phyloP scores from a whole-genome alignment of 2,797 vertebrate species.

The Halcyon smyrnensis region DNA sequence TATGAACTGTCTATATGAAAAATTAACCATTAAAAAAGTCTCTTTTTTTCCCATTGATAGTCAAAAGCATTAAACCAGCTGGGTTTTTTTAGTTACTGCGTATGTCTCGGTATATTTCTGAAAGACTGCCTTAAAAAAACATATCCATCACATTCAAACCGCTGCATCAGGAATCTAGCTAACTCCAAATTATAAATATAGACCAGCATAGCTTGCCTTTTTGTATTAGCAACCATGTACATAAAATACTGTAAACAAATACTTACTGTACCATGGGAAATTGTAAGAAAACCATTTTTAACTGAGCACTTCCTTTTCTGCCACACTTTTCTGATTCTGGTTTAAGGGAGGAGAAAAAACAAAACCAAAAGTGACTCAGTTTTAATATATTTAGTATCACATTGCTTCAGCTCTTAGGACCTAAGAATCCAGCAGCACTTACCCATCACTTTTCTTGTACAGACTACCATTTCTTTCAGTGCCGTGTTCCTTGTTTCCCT shows the following conservation, averaged over 20 bases:
- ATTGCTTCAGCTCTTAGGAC: background rate
- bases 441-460: constrained; percentile 98
- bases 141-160: constrained; percentile 3
- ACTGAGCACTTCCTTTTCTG: constrained; percentile 98
- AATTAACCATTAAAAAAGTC: background rate
- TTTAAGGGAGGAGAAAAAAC: background rate
- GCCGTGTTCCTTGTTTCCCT: constrained; percentile 98
- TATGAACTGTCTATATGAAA: background rate
- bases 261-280: constrained; percentile 97
- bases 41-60: constrained; percentile 9
- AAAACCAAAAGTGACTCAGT: background rate
- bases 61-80: background rate
- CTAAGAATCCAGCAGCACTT: constrained; percentile 13
- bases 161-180: background rate
- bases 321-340: constrained; percentile 97
- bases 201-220: constrained; percentile 30
- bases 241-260: constrained; percentile 65
- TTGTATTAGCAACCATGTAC: constrained; percentile 55
- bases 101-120: background rate
- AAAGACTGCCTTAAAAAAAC: constrained; percentile 19
- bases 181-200: constrained; percentile 63
- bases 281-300: constrained; percentile 98
- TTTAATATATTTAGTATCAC: background rate
- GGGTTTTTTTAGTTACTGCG: background rate
- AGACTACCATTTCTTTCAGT: constrained; percentile 92